phyloP scores from a whole-genome alignment of 2,888 invertebrate genomes.

The Poecilus cupreus region DNA sequence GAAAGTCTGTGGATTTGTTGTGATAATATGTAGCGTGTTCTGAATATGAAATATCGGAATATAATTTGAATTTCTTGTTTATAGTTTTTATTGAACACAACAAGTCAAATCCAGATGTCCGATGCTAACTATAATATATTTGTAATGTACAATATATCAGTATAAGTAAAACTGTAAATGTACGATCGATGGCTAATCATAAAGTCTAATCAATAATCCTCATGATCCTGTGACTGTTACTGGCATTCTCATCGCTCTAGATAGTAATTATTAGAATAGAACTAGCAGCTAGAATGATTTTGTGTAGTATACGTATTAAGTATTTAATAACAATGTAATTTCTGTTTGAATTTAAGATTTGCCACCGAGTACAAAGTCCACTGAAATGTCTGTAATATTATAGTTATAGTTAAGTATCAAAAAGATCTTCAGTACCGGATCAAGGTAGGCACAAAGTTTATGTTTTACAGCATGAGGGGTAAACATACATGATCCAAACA shows the following conservation, averaged over 20 bases:
- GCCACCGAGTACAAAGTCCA: slow-evolving; percentile 42
- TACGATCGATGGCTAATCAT: slow-evolving; percentile 53
- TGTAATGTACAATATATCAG: slow-evolving; percentile 52
- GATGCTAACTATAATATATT: slow-evolving; percentile 56
- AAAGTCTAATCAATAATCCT: background rate
- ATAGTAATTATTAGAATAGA: background rate
- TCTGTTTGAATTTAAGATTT: slow-evolving; percentile 42
- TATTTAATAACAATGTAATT: background rate
- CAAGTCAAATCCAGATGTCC: slow-evolving; percentile 68
- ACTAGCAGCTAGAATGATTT: slow-evolving; percentile 1
- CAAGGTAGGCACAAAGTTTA: slow-evolving; percentile 68
- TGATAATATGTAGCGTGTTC: background rate
- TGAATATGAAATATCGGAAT: slow-evolving; percentile 14
- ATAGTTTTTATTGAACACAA: slow-evolving; percentile 70
- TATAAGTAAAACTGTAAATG: slow-evolving; percentile 54
- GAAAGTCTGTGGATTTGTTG: no score
- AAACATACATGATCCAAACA: slow-evolving; percentile 30
- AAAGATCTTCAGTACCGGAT: slow-evolving; percentile 66
- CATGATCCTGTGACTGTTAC: background rate
- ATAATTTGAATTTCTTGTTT: slow-evolving; percentile 38
- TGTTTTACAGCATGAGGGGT: slow-evolving; percentile 61
- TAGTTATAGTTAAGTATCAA: slow-evolving; percentile 63
- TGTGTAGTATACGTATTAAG: background rate
- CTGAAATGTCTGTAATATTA: slow-evolving; percentile 52
- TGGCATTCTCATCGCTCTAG: no score